Conservation (phyloP, 2,113 vertebrate species). For the Parus major region DNA sequence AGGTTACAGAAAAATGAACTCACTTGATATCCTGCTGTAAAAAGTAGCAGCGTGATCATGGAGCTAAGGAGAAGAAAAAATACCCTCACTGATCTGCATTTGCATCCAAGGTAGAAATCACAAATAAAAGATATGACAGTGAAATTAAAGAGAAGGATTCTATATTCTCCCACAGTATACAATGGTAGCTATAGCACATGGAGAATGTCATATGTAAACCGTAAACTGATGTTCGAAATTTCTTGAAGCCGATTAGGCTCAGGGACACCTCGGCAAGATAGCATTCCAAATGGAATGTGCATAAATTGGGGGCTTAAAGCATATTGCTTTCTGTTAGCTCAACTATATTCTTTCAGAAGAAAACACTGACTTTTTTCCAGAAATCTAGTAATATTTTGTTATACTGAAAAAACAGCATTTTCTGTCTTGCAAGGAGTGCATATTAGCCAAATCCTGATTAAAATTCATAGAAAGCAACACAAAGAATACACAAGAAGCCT, state of each 20-base stretch:
- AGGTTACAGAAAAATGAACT: conserved; percentile 32
- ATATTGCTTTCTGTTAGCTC: conserved; percentile 1
- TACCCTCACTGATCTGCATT: not conserved
- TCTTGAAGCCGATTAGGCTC: conserved; percentile 15
- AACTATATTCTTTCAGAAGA: not conserved
- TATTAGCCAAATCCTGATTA: not conserved
- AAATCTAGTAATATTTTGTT: not conserved
- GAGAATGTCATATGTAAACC: not conserved
- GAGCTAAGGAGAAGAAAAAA: conserved; percentile 2
- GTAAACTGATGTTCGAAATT: not conserved
- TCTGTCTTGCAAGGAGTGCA: not conserved
- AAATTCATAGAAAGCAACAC: conserved; percentile 35
- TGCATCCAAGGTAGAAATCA: not conserved
- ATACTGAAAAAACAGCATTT: not conserved
- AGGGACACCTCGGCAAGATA: not conserved
- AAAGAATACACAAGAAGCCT: conserved; percentile 38
- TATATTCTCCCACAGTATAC: not conserved
- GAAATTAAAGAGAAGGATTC: not conserved
- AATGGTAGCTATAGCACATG: not conserved
- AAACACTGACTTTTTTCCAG: not conserved
- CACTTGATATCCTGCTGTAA: not conserved
- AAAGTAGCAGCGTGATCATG: not conserved
- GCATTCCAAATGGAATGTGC: not conserved
- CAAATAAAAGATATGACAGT: not conserved
- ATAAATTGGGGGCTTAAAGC: not conserved